Conservation (phyloP, 1,140 invertebrate species). For the Eriocheir sinensis region DNA sequence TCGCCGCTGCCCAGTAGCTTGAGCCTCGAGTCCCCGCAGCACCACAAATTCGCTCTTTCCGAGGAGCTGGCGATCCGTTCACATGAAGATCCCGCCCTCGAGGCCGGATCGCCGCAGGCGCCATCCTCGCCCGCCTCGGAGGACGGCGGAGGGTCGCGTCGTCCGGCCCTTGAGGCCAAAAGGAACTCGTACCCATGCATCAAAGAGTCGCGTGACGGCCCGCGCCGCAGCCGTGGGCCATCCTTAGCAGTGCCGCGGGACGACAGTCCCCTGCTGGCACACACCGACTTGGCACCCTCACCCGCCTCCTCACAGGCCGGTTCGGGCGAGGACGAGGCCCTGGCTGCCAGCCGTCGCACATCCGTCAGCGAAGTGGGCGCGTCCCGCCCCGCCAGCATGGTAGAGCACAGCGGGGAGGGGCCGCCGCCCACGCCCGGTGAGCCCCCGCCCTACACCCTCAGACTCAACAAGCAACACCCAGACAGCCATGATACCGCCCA, state of each 20-base stretch:
- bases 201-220: constrained; percentile 61
- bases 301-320: constrained; percentile 48
- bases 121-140: constrained; percentile 67
- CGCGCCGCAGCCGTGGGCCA: background rate
- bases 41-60: constrained; percentile 87
- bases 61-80: constrained; percentile 48
- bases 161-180: constrained; percentile 41
- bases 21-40: constrained; percentile 91
- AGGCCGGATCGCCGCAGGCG: background rate
- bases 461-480: background rate
- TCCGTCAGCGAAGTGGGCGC: constrained; percentile 50
- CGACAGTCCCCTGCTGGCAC: constrained; percentile 26
- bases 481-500: constrained; percentile 13
- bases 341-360: constrained; percentile 42
- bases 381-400: constrained; percentile 62
- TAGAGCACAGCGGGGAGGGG: constrained; percentile 32
- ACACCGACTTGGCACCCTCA: background rate
- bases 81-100: background rate
- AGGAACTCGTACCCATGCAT: constrained; percentile 76
- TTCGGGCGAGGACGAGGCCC: constrained; percentile 41
- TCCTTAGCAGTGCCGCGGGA: background rate
- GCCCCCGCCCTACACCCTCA: background rate
- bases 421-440: background rate
- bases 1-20: constrained; percentile 84
- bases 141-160: constrained; percentile 54